Evolutionary conservation across 1,140 invertebrate genomes (phyloP), one percentile per base, ranked within the genome.

Genomic region (Euborellia annulipes): DNA sequence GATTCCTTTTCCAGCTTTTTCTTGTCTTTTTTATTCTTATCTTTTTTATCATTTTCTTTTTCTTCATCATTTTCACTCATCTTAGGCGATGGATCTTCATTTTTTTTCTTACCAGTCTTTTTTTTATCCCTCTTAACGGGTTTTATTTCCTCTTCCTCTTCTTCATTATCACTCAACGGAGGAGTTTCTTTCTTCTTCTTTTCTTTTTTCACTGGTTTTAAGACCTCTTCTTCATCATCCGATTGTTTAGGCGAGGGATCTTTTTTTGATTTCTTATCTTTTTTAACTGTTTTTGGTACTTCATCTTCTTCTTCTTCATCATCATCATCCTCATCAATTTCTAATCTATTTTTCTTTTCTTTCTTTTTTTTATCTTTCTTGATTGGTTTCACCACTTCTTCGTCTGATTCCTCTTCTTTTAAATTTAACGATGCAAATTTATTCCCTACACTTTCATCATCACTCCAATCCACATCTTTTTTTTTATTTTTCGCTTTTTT

Each of bases 401-500:
- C 43, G 8, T 53, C 52, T 36, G 43, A 41, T 27, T 43, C 42
- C n/a, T 36, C 17, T 11, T 42, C 43, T 32, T 47, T 38, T 34
- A n/a, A 21, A 13, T 9, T 18, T 30, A 3, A 32, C 16, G 46
- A 45, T 13, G 17, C 13, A 17, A 34, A 40, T 21, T 45, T 43
- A 37, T 48, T 45, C 3, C 27, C 20, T n/a, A 47, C 38, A 41
- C 55, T 45, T 18, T 52, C 46, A 11, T 45, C 39, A 36, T 49
- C 48, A 23, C 47, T 43, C 44, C 49, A 52, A 43, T 54, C 53
- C 38, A 51, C 53, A 20, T 40, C 48, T 42, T 53, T 54, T 13
- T 43, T 40, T 48, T 60, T 62, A 18, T 54, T 56, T 61, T 69
- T 71, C 13, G 57, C 58, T 50, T 59, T 62, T 55, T 68, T 66